phyloP scores from a whole-genome alignment of 2,888 invertebrate species.

The Panzeria rudis region DNA sequence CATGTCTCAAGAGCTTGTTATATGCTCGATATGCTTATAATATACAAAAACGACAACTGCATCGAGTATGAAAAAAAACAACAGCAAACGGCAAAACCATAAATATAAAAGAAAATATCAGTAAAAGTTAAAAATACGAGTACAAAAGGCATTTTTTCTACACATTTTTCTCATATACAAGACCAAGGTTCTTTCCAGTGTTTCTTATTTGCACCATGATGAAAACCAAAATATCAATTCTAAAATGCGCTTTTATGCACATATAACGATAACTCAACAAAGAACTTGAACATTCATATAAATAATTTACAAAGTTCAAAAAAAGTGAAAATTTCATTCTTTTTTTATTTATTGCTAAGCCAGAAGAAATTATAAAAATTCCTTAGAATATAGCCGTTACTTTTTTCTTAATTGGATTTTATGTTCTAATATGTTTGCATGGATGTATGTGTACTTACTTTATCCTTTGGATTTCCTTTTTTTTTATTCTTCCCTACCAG shows the following conservation, averaged over 20 bases:
- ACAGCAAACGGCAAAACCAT: constrained; percentile 42
- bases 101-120: constrained; percentile 29
- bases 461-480: background rate
- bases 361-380: constrained; percentile 46
- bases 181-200: constrained; percentile 42
- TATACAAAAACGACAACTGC: constrained; percentile 61
- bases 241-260: constrained; percentile 23
- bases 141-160: constrained; percentile 35
- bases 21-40: constrained; percentile 79
- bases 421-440: constrained; percentile 19
- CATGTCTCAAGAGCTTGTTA: constrained; percentile 83
- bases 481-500: background rate
- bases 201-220: constrained; percentile 12
- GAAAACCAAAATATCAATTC: constrained; percentile 60
- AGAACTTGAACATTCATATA: background rate
- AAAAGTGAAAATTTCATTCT: constrained; percentile 63
- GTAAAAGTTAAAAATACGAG: constrained; percentile 6
- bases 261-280: constrained; percentile 23
- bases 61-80: constrained; percentile 23
- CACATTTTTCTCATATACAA: constrained; percentile 15
- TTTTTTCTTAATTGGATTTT: constrained; percentile 62
- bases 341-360: constrained; percentile 5
- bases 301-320: constrained; percentile 58
- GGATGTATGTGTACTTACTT: background rate
- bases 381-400: constrained; percentile 40